Percentiles rank a stretch among this genome's conserved stretches.
phyloP scores from a whole-genome alignment of 2,113 vertebrate species.

The Trochalopteron elliotii region DNA sequence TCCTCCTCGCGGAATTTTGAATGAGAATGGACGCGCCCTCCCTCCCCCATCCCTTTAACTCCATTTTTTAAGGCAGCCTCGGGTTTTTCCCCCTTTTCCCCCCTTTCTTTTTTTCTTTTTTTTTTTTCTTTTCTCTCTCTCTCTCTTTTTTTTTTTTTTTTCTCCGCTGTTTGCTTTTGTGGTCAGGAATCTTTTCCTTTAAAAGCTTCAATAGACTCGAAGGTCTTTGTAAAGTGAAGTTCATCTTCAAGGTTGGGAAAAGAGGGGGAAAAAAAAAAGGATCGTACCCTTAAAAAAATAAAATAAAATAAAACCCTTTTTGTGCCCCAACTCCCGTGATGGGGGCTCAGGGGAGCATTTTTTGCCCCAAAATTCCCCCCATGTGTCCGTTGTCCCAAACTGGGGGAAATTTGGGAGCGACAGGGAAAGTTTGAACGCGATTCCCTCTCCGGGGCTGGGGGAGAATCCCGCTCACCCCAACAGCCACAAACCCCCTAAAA shows the following conservation, averaged over 20 bases:
- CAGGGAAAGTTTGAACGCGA: background rate
- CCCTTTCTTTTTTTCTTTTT: background rate
- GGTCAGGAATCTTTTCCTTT: too few species aligned
- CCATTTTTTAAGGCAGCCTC: conserved; percentile 39
- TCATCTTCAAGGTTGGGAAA: conserved; percentile 88
- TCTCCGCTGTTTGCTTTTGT: too few species aligned
- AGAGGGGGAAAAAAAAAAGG: background rate
- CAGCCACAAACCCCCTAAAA: background rate
- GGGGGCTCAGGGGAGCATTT: background rate
- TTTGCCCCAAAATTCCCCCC: background rate
- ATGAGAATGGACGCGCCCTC: conserved; percentile 80
- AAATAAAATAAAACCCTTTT: background rate
- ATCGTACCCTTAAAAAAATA: conserved; percentile 1
- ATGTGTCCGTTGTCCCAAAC: background rate
- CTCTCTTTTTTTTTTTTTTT: too few species aligned
- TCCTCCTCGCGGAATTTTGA: conserved; percentile 75
- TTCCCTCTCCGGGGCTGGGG: background rate
- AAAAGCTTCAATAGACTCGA: too few species aligned
- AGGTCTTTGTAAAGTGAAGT: conserved; percentile 77
- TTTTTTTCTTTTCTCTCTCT: too few species aligned
- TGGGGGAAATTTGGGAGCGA: background rate
- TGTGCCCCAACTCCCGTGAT: conserved; percentile 52
- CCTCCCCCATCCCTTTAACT: conserved; percentile 32
- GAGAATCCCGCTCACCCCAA: background rate
- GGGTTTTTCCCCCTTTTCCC: background rate